phyloP scores from a whole-genome alignment of 2,797 vertebrate species.

The Tokudaia muenninki region DNA sequence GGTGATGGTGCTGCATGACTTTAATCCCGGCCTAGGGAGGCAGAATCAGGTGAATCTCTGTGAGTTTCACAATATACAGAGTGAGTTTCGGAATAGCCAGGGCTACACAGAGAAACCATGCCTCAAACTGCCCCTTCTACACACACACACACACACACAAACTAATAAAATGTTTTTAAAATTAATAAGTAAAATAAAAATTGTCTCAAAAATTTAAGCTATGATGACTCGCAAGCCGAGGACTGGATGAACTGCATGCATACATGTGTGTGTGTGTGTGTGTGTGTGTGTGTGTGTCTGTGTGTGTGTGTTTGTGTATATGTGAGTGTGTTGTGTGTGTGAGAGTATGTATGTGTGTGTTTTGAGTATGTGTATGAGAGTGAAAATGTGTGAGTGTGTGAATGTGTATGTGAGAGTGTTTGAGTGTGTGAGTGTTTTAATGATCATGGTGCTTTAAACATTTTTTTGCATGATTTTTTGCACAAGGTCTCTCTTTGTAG shows the following conservation, averaged over 20 bases:
- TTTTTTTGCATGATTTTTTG: not conserved
- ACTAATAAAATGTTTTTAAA: no score
- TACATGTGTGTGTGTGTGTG: not conserved
- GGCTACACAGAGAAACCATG: not conserved
- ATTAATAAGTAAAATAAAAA: not conserved
- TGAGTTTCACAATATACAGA: not conserved
- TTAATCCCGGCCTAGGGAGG: not conserved
- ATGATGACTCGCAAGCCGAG: not conserved
- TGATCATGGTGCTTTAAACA: not conserved
- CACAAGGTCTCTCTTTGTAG: not conserved
- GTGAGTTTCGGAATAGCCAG: not conserved
- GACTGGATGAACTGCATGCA: not conserved
- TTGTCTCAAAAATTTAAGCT: not conserved
- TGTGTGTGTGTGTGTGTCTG: not conserved
- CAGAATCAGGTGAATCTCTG: not conserved
- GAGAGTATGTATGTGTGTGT: not conserved
- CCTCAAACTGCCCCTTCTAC: not conserved
- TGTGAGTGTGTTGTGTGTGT: not conserved
- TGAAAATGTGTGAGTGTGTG: no score
- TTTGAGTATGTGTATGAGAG: no score
- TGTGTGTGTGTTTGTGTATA: no score
- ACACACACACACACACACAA: no score
- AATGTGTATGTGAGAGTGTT: not conserved
- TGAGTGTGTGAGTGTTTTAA: not conserved
- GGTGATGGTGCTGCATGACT: not conserved